Conservation (phyloP, 2,797 vertebrate genomes). For the Epinephelus coioides region DNA sequence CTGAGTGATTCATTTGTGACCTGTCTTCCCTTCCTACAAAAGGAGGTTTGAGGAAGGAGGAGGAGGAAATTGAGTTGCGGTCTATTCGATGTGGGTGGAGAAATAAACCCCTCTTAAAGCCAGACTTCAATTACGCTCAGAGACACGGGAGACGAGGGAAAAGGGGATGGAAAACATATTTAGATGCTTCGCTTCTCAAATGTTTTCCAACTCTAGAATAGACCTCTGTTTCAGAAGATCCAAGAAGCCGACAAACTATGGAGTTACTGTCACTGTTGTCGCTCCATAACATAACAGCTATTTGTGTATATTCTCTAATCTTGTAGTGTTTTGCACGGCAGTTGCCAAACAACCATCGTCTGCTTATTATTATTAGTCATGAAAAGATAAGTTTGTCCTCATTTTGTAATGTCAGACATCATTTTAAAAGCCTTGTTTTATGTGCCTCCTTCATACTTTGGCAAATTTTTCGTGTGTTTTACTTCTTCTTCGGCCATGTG, state of each 20-base stretch:
- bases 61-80: constrained; percentile 13
- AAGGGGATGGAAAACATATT: constrained; percentile 26
- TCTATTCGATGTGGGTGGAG: constrained; percentile 48
- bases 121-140: constrained; percentile 25
- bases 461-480: constrained; percentile 3
- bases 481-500: constrained; percentile 7
- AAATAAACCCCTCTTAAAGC: constrained; percentile 38
- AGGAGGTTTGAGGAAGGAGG: constrained; percentile 23
- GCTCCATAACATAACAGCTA: neutral
- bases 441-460: neutral
- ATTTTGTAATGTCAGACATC: neutral
- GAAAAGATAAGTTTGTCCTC: neutral
- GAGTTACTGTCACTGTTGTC: too few species aligned
- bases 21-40: constrained; percentile 42
- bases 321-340: constrained; percentile 5
- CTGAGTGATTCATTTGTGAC: constrained; percentile 64
- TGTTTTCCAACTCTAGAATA: constrained; percentile 12
- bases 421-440: neutral
- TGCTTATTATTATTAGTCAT: neutral
- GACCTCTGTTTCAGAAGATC: constrained; percentile 4
- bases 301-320: constrained; percentile 28
- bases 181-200: constrained; percentile 29
- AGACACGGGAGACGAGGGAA: constrained; percentile 1
- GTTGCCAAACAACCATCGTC: neutral
- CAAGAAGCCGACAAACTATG: neutral